These are phyloP conservation scores for Thermophis baileyi DNA, from an alignment of 2,113 vertebrate species.

Conservation along the genomic window DNA sequence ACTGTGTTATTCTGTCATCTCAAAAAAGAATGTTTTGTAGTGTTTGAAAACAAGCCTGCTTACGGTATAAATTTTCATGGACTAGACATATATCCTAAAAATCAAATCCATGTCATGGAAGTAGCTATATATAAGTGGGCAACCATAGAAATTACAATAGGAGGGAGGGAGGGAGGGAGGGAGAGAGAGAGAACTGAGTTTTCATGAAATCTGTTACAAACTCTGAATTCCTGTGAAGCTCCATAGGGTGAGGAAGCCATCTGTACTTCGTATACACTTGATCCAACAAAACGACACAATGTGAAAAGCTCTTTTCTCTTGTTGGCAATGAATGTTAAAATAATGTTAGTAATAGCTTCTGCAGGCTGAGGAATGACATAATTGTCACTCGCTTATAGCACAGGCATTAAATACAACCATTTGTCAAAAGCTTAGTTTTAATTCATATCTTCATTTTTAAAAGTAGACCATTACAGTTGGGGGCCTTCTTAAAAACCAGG, in stretches of 20 bases:
- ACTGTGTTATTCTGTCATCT: not conserved
- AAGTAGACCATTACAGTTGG: slow-evolving; percentile 43
- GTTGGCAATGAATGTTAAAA: slow-evolving; percentile 76
- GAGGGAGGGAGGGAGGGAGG: too few relatives aligned
- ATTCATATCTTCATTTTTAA: slow-evolving; percentile 63
- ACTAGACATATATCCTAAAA: not conserved
- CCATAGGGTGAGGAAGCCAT: slow-evolving; percentile 78
- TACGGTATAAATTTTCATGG: not conserved
- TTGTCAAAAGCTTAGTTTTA: slow-evolving; percentile 61
- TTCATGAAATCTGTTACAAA: slow-evolving; percentile 82
- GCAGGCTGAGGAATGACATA: slow-evolving; percentile 75
- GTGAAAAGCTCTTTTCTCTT: slow-evolving; percentile 76
- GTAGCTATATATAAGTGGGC: not conserved
- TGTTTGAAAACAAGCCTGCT: not conserved
- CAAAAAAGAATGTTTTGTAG: not conserved
- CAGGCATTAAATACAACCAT: slow-evolving; percentile 45
- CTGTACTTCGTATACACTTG: slow-evolving; percentile 68
- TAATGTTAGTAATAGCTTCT: slow-evolving; percentile 78
- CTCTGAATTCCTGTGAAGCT: slow-evolving; percentile 64
- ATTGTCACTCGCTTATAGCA: slow-evolving; percentile 69
- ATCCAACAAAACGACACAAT: slow-evolving; percentile 79
- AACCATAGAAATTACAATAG: too few relatives aligned
- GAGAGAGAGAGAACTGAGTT: slow-evolving; percentile 57
- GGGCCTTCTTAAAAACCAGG: slow-evolving; percentile 32
- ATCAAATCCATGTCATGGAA: not conserved